Percentiles rank a stretch among this genome's conserved stretches.
phyloP scores from a whole-genome alignment of 2,113 vertebrate genomes.

The Menura novaehollandiae region DNA sequence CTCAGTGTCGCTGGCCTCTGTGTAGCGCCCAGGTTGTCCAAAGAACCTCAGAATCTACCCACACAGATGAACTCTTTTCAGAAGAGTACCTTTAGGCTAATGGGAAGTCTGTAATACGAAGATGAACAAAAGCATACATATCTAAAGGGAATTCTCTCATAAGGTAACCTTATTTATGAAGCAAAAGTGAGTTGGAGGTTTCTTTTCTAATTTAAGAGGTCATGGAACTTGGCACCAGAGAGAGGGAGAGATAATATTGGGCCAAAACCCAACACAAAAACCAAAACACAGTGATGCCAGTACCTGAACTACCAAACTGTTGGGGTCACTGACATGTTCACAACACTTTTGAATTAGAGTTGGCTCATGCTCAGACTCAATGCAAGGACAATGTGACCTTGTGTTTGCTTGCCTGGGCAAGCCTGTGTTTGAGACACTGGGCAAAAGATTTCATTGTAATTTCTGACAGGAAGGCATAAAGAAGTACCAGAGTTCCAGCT shows the following conservation, averaged over 20 bases:
- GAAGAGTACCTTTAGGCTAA: background rate
- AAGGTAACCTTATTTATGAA: background rate
- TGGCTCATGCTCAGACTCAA: background rate
- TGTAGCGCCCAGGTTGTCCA: background rate
- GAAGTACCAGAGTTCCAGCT: background rate
- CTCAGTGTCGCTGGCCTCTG: background rate
- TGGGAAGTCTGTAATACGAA: background rate
- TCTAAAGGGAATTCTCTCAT: background rate
- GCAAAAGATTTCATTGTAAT: background rate
- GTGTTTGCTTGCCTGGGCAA: background rate
- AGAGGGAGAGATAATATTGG: background rate
- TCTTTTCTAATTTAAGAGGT: background rate
- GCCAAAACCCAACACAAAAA: background rate
- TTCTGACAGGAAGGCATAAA: background rate
- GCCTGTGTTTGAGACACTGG: background rate
- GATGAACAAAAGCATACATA: background rate
- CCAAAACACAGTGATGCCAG: background rate
- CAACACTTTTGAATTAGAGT: background rate
- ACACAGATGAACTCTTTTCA: background rate
- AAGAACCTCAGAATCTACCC: background rate
- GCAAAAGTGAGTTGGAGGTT: background rate
- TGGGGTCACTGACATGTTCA: background rate
- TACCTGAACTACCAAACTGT: background rate
- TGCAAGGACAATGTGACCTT: background rate
- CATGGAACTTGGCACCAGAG: background rate